Evolutionary conservation across 2,113 vertebrate genomes (phyloP).

Genomic region (Thamnaconus septentrionalis): DNA sequence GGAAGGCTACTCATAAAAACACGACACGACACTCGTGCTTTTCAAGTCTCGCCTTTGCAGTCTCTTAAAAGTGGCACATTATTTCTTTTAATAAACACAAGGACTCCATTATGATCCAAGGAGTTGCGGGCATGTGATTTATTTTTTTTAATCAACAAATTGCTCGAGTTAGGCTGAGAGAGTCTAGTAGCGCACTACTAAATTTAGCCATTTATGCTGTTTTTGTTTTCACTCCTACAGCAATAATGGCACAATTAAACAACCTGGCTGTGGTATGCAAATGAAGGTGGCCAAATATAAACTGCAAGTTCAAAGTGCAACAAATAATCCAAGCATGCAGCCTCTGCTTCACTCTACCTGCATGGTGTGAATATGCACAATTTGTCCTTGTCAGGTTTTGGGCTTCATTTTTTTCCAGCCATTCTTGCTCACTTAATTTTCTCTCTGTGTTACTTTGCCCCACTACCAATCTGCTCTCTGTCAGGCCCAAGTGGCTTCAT

Average conservation of each 20-base stretch:
- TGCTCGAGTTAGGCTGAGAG: no score
- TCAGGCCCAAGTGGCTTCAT: slow-evolving; percentile 34
- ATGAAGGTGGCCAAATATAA: not conserved
- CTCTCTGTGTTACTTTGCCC: slow-evolving; percentile 15
- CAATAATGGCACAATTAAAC: slow-evolving; percentile 15
- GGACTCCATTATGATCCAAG: no score
- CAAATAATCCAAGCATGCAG: not conserved
- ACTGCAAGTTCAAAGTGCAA: not conserved
- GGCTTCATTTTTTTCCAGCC: slow-evolving; percentile 8
- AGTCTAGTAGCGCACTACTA: no score
- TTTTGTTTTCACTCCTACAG: slow-evolving; percentile 1
- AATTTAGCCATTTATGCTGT: not conserved
- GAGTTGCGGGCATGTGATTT: no score
- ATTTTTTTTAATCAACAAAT: no score
- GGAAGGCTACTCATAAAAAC: no score
- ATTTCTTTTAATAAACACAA: not conserved
- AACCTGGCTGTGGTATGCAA: not conserved
- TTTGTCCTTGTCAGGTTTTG: slow-evolving; percentile 25
- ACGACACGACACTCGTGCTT: not conserved
- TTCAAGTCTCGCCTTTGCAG: not conserved
- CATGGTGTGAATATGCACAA: slow-evolving; percentile 14
- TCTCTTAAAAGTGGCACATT: not conserved
- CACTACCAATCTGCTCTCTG: slow-evolving; percentile 35
- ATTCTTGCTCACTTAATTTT: not conserved
- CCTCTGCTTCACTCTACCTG: not conserved